Evolutionary conservation across 2,888 invertebrate species (phyloP), one percentile per base, ranked within the genome.

Genomic region (Tuberolachnus salignus): DNA sequence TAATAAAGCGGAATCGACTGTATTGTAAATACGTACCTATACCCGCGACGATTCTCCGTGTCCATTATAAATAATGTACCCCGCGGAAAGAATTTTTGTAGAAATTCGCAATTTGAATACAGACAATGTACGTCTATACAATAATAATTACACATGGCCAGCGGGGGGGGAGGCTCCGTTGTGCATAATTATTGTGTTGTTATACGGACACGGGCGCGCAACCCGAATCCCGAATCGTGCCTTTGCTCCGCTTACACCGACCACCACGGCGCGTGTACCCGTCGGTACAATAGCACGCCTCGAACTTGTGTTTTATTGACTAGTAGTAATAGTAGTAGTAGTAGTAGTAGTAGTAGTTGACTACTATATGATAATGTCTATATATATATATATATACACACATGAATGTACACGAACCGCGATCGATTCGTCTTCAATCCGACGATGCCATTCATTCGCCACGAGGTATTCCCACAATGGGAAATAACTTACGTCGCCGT

Each of bases 81-180:
- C 13, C 8, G n/a, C 8, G 6, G 26, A 51, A 73, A 42, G 16
- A 73, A 73, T 61, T 73, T n/a, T 61, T 73, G 19, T 63, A 51
- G 72, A 73, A 73, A 73, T 63, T 73, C 8, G 49, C 51, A 51
- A 73, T 61, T 73, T 26, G 34, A 63, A 73, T 42, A 73, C 72
- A n/a, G n/a, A n/a, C n/a, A 73, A 73, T 73, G 10, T 34, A 34
- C 34, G n/a, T n/a, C n/a, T n/a, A n/a, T n/a, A n/a, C n/a, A n/a
- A 19, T n/a, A 59, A 63, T 49, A 34, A 71, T 59, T 59, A 55
- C 34, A 21, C 57, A n/a, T 71, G 57, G 46, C 71, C 46, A 64
- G 51, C 23, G 23, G 70, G 49, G 51, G 49, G 23, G 70, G 49
- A 6, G 51, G 34, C 11, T 63, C 14, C 21, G 72, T 34, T 61